phyloP scores from a whole-genome alignment of 2,113 vertebrate species.

The Hemiscyllium ocellatum region DNA sequence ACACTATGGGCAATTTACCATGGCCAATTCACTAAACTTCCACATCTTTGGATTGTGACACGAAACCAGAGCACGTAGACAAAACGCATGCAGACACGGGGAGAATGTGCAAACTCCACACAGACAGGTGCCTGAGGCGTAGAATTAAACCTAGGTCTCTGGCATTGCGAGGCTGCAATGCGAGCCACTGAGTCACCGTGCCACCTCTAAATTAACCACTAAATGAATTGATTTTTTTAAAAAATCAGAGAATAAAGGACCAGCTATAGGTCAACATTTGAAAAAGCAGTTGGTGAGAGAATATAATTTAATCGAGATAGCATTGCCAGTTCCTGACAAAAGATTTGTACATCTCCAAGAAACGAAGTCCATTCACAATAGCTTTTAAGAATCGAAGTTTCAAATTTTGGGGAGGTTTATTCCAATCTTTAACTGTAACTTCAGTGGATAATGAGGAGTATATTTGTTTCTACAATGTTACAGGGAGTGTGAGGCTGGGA shows the following conservation, averaged over 20 bases:
- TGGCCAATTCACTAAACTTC: no score
- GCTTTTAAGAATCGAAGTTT: neutral
- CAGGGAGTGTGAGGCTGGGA: neutral
- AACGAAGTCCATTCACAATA: neutral
- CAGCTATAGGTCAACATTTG: neutral
- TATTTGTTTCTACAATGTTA: neutral
- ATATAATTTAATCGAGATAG: neutral
- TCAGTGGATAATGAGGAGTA: neutral
- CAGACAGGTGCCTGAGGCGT: no score
- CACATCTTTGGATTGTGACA: no score
- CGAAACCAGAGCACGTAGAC: no score
- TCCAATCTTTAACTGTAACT: neutral
- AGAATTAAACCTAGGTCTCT: no score
- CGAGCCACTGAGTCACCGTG: no score
- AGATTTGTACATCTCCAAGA: neutral
- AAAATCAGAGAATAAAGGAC: neutral
- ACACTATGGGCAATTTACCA: no score
- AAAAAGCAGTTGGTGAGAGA: neutral
- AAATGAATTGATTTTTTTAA: neutral
- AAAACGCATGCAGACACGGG: no score
- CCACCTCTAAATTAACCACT: neutral
- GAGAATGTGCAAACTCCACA: no score
- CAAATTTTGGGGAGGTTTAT: neutral
- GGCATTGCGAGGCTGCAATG: no score
- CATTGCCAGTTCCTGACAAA: neutral